Base-by-base conservation (phyloP, 2,113 vertebrate genomes). In the Pedetes capensis region DNA sequence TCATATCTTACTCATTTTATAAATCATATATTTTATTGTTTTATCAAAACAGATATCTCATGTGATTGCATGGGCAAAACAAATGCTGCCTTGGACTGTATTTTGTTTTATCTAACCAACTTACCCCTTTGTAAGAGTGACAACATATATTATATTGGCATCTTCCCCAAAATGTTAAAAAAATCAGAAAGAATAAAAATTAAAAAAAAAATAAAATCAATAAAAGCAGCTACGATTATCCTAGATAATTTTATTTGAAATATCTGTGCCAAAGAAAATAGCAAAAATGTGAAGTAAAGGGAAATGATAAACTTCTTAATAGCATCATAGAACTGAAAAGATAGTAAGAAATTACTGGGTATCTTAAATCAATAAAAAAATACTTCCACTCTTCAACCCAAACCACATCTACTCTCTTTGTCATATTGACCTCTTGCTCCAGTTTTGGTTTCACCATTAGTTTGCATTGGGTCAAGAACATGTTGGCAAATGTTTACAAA, bases 101-200 rank as follows among this genome's bases (percentile, higher is more conserved):
- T 75, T 64, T 72, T 59, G 32, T 80, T 78, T 90, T 29, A 4
- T 83, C 39, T 44, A 55, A 78, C 0, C 11, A 83, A n/a, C 4
- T 29, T 3, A 44, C 3, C 1, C 18, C 61, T 78, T 85, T 92
- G 23, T 89, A 68, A 66, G 42, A 9, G 29, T 84, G 16, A 74
- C 2, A 53, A 44, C n/a, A 47, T 20, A 3, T 1, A 59, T 83
- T 75, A 27, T 59, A 74, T 68, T 47, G 18, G 20, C 6, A 61
- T 63, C 42, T 92, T 49, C 29, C 80, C 83, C 8, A 49, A 76
- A 86, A 44, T 89, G n/a, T 61, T 75, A 93, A 93, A 64, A 72
- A 72, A 3, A 81, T 88, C 12, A 51, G 14, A 11, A 61, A 59
- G 53, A 71, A 81, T n/a, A 55, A 5, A 94, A 85, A 12, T 17